Evolutionary conservation across 2,797 vertebrate genomes (phyloP).

Genomic region (Hydrocynus forskahlii): DNA sequence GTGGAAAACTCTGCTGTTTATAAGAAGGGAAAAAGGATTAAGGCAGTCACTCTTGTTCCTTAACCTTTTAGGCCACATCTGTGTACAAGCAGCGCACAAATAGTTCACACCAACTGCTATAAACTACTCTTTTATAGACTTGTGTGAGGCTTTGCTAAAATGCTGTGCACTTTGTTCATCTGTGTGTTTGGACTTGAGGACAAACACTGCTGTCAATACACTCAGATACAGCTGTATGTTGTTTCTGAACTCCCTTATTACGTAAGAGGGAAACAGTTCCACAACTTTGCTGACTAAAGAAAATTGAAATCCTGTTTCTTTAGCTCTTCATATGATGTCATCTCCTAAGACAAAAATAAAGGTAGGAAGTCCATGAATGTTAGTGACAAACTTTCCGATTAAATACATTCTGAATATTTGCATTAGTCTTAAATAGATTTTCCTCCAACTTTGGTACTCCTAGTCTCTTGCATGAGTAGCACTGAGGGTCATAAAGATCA

Average conservation of each 20-base stretch:
- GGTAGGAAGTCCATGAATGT: not conserved
- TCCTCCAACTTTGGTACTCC: not conserved
- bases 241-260: conserved; percentile 15
- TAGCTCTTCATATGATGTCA: conserved; percentile 4
- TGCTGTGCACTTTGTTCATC: not conserved
- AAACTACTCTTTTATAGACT: conserved; percentile 8
- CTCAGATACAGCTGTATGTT: not conserved
- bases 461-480: not conserved
- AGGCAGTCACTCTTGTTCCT: not conserved
- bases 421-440: not conserved
- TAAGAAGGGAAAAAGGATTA: conserved; percentile 3
- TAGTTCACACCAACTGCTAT: not conserved
- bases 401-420: not conserved
- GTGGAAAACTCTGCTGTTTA: conserved; percentile 32
- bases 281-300: conserved; percentile 40
- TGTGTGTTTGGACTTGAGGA: too few relatives aligned
- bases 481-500: not conserved
- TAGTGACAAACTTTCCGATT: conserved; percentile 6
- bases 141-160: not conserved
- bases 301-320: conserved; percentile 13
- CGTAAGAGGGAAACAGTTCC: conserved; percentile 28
- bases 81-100: not conserved
- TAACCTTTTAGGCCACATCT: not conserved
- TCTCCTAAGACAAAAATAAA: conserved; percentile 19
- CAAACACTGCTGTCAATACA: not conserved